These are phyloP conservation scores for Onychomys arenicola DNA, from an alignment of 2,797 vertebrate species.

Conservation along the genomic window DNA sequence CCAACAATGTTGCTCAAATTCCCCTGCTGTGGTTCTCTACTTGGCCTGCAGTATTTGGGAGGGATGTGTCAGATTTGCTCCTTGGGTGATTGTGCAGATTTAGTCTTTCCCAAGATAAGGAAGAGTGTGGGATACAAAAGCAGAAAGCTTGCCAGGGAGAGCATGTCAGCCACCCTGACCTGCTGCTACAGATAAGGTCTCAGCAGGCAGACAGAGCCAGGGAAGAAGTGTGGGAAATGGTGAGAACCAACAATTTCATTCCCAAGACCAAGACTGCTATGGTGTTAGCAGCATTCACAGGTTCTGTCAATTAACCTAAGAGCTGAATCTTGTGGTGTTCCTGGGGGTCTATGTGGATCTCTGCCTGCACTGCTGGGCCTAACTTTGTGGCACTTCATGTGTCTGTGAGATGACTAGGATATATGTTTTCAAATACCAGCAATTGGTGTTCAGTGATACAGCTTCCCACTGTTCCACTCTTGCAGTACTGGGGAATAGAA, in stretches of 20 bases:
- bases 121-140: background rate
- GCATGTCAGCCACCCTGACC: background rate
- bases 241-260: no score
- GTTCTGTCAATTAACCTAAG: background rate
- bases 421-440: background rate
- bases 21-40: background rate
- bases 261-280: background rate
- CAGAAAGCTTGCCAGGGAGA: background rate
- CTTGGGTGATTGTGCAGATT: background rate
- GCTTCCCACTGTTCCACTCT: background rate
- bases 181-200: background rate
- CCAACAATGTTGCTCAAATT: background rate
- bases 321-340: background rate
- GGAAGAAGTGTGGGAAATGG: background rate
- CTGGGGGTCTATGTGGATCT: no score
- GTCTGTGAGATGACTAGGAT: background rate
- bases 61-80: background rate
- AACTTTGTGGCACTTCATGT: background rate
- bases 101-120: background rate
- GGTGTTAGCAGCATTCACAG: background rate
- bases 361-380: background rate
- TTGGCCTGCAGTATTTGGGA: background rate
- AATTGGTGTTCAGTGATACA: background rate
- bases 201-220: background rate
- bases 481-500: background rate